phyloP scores from a whole-genome alignment of 2,113 vertebrate genomes.

The Sebastes schlegelii region DNA sequence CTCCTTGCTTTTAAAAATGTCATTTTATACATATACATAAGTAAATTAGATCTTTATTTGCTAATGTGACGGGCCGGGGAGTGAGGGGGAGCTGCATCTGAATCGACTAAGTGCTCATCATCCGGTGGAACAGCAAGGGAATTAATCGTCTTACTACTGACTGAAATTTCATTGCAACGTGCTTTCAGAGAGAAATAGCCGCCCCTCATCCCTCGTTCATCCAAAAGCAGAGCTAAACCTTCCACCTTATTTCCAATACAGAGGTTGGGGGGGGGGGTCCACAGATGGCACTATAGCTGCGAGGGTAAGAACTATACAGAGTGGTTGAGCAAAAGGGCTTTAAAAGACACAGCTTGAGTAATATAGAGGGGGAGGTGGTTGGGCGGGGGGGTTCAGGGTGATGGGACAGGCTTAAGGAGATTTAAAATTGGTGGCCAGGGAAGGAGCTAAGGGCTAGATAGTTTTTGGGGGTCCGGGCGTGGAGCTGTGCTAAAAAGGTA shows the following conservation, averaged over 20 bases:
- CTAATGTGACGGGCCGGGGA: slow-evolving; percentile 27
- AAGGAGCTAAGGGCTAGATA: slow-evolving; percentile 40
- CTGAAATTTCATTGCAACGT: too few species aligned
- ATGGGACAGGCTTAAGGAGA: slow-evolving; percentile 46
- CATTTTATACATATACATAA: slow-evolving; percentile 52
- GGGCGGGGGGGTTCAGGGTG: slow-evolving; percentile 12
- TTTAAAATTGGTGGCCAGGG: slow-evolving; percentile 57
- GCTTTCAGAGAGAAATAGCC: slow-evolving; percentile 27
- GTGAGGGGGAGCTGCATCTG: slow-evolving; percentile 52
- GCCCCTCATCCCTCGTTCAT: slow-evolving; percentile 47
- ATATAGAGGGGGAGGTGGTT: slow-evolving; percentile 28
- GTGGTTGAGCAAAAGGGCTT: slow-evolving; percentile 53
- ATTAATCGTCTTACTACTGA: too few species aligned
- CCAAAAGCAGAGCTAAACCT: slow-evolving; percentile 49
- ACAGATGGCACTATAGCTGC: slow-evolving; percentile 77
- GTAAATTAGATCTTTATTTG: slow-evolving; percentile 54
- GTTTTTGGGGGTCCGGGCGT: slow-evolving; percentile 14
- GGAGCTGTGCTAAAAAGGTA: slow-evolving; percentile 48
- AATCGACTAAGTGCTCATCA: slow-evolving; percentile 76
- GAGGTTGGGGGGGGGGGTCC: slow-evolving; percentile 53
- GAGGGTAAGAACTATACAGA: slow-evolving; percentile 69
- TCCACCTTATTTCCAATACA: slow-evolving; percentile 50
- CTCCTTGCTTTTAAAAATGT: slow-evolving; percentile 73
- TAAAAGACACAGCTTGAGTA: slow-evolving; percentile 68
- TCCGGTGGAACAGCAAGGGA: background rate